Evolutionary conservation across 2,888 invertebrate species (phyloP), one percentile per base, ranked within the genome.

Genomic region (Diploptera punctata): DNA sequence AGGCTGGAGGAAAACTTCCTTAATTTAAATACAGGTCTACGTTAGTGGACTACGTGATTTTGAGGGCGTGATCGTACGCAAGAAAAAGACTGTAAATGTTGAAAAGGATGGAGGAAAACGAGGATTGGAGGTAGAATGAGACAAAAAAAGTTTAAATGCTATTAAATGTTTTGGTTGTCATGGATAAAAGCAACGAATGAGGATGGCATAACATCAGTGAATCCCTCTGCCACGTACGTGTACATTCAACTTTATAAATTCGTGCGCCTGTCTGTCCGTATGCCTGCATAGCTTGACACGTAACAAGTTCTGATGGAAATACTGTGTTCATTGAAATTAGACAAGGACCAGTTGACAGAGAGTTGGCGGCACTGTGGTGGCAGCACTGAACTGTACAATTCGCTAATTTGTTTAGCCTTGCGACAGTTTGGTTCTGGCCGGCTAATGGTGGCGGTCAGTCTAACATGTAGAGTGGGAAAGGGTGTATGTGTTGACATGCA

Each of bases 311-410:
- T 44, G 65, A 65, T 65, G 65, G 65, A 65, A 65, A 65, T 65
- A 65, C 65, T 65, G 65, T 65, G 65, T 65, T 44, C 65, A 65
- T 65, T 65, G 65, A 65, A 65, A 65, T 65, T 65, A 65, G 65
- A 65, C 65, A 65, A 65, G 65, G 44, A 44, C 44, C 65, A 65
- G 65, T 65, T 65, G 65, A 65, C 65, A 57, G 57, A 47, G 47
- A 57, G 57, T 57, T 57, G 54, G 54, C 24, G 26, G 54, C 54
- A 54, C 54, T 54, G 54, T 54, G 54, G 54, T 54, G 57, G 57
- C 57, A 57, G 57, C 29, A 57, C 57, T 57, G 57, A 57, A 57
- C 57, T 57, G 57, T 57, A 57, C 57, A 57, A 57, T 57, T 57
- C 65, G 26, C 65, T 65, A 65, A 65, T 65, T 65, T 65, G 65